Conservation (phyloP, 2,888 invertebrate species). For the Leucophora obtusa region DNA sequence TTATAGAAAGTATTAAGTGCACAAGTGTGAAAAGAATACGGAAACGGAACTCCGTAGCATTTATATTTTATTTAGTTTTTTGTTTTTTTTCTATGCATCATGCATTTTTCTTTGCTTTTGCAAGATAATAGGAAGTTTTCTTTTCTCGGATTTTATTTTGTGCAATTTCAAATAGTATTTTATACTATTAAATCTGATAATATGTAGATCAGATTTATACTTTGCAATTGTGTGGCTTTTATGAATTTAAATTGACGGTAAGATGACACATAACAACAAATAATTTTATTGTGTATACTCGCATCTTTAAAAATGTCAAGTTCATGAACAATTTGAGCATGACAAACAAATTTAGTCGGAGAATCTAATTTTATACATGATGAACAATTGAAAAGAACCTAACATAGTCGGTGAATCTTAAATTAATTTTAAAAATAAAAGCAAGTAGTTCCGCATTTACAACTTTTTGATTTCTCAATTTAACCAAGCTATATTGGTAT, state of each 20-base stretch:
- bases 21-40: slow-evolving; percentile 41
- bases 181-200: slow-evolving; percentile 12
- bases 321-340: slow-evolving; percentile 47
- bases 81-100: slow-evolving; percentile 9
- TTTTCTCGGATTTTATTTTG: slow-evolving; percentile 28
- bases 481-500: no score
- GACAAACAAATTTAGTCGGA: background rate
- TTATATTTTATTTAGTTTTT: background rate
- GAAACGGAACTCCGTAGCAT: slow-evolving; percentile 58
- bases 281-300: slow-evolving; percentile 19
- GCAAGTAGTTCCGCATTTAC: no score
- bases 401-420: no score
- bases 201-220: slow-evolving; percentile 40
- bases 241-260: slow-evolving; percentile 41
- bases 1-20: slow-evolving; percentile 25
- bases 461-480: no score
- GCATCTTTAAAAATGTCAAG: slow-evolving; percentile 53
- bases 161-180: slow-evolving; percentile 30
- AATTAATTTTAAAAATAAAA: no score
- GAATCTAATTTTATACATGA: no score
- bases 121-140: background rate
- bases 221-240: slow-evolving; percentile 29
- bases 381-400: no score
- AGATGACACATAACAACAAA: slow-evolving; percentile 45
- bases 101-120: slow-evolving; percentile 17